phyloP scores from a whole-genome alignment of 64 coral and sea anemone species.

The Trachythela sp. region DNA sequence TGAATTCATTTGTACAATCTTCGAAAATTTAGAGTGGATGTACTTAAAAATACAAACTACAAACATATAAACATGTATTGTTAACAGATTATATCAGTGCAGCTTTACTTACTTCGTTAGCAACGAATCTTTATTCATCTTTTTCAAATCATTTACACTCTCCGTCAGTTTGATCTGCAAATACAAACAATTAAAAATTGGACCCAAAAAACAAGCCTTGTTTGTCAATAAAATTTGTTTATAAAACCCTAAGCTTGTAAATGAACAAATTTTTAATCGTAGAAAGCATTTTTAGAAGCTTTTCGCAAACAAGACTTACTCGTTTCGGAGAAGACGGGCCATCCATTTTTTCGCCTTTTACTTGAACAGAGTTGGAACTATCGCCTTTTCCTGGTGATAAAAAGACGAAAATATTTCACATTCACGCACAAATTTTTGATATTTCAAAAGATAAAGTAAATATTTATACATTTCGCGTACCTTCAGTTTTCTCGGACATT shows the following conservation, averaged over 20 bases:
- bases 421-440: not conserved
- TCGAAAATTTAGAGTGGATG: too few relatives aligned
- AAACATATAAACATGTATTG: not conserved
- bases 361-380: not conserved
- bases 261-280: not conserved
- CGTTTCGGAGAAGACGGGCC: not conserved
- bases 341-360: not conserved
- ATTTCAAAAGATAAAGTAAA: not conserved
- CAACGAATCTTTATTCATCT: not conserved
- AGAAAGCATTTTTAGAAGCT: not conserved
- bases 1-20: too few relatives aligned
- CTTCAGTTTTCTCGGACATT: constrained; percentile 13
- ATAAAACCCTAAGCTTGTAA: not conserved
- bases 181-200: not conserved
- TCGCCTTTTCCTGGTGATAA: not conserved
- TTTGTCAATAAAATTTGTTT: not conserved
- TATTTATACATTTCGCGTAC: not conserved
- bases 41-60: too few relatives aligned
- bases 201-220: not conserved
- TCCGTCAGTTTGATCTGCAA: not conserved
- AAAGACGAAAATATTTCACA: not conserved
- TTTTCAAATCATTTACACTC: not conserved
- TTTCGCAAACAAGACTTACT: not conserved
- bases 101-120: not conserved
- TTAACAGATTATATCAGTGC: not conserved